Conservation (phyloP, 2,888 invertebrate species). For the Brassicogethes aeneus region DNA sequence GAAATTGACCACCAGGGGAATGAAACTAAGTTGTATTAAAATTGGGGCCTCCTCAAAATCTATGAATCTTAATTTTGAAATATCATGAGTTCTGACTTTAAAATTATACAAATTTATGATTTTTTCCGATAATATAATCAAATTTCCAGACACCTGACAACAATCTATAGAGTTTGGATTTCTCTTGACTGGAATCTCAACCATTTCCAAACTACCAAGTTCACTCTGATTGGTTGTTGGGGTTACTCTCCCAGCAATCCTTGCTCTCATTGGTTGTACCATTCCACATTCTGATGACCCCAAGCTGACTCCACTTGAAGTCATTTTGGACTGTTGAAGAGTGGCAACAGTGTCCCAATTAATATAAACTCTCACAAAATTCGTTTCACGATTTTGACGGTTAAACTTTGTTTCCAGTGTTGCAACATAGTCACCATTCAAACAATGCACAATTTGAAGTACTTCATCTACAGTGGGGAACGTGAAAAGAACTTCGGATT, state of each 20-base stretch:
- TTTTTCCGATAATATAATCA: constrained; percentile 39
- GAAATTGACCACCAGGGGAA: constrained; percentile 49
- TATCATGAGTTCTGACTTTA: constrained; percentile 56
- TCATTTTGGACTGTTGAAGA: constrained; percentile 41
- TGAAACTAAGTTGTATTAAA: constrained; percentile 54
- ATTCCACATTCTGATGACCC: constrained; percentile 39
- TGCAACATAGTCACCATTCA: constrained; percentile 60
- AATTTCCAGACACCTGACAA: constrained; percentile 46
- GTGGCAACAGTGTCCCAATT: constrained; percentile 58
- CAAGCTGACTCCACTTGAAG: constrained; percentile 35
- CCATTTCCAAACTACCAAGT: constrained; percentile 57
- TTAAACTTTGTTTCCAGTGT: constrained; percentile 53
- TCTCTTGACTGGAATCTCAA: constrained; percentile 57
- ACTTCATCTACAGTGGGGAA: constrained; percentile 69
- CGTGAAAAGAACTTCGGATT: constrained; percentile 45
- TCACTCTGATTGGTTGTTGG: constrained; percentile 57
- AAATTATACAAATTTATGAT: constrained; percentile 49
- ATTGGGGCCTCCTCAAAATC: constrained; percentile 62
- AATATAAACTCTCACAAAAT: constrained; percentile 62
- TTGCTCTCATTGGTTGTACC: constrained; percentile 52
- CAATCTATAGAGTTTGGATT: constrained; percentile 54
- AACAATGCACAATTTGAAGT: constrained; percentile 55
- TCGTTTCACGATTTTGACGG: constrained; percentile 39
- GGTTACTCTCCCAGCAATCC: constrained; percentile 67
- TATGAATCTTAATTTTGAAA: constrained; percentile 56